Evolutionary conservation across 2,113 vertebrate genomes (phyloP), one percentile per base, ranked within the genome.

Genomic region (Nannobrachium achirus): DNA sequence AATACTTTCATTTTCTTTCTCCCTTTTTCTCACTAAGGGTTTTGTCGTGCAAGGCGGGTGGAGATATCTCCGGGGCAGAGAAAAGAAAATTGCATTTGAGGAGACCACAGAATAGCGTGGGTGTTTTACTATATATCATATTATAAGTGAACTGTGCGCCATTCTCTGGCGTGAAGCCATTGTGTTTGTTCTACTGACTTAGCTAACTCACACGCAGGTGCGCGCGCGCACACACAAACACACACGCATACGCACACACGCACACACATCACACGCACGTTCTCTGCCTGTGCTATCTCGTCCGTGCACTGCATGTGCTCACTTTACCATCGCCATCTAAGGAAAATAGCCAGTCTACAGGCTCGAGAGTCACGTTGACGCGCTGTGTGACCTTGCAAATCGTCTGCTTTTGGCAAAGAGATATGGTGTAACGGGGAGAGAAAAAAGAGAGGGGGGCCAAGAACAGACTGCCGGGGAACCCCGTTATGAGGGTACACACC

Each of bases 331-430:
- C 42, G 57, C 68, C 57, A 33, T 33, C 6, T 33, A 33, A 5
- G 3, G 6, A 33, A 33, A 33, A 33, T 33, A 33, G 3, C 25
- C 25, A 4, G 61, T 18, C 63, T 76, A 61, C 64, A 75, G 78
- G 80, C 77, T 84, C 77, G 67, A 44, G 61, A 38, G 69, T 71
- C 69, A 75, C 40, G 39, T 53, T 53, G 74, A 63, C 18, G 46
- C 68, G 25, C 6, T 33, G 25, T 33, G 25, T 33, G 25, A 33
- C 25, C 25, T 33, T 33, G 25, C 6, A 3, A 5, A 33, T 33
- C 25, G 6, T 3, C 25, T 33, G 25, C 6, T 33, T 33, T 33
- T 33, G 25, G 25, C 25, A 33, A 33, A 33, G 25, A 33, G 25
- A 33, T 33, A 33, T 33, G 25, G 25, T 33, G 25, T 33, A 33